Conservation (phyloP, 2,888 invertebrate genomes). For the Orgyia antiqua region DNA sequence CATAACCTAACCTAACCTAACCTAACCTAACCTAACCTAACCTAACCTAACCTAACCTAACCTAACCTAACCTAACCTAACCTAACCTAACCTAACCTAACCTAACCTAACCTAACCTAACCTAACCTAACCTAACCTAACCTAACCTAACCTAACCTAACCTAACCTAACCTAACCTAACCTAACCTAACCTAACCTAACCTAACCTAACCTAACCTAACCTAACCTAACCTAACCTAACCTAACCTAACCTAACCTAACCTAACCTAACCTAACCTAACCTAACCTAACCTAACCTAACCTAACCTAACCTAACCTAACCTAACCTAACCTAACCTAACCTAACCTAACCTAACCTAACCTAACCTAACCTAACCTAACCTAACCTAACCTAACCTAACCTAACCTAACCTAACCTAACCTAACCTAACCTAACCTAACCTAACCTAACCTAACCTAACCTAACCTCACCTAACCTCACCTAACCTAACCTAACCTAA, state of each 20-base stretch:
- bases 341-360: slow-evolving; percentile 12
- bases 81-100: slow-evolving; percentile 7
- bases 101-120: slow-evolving; percentile 9
- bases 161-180: slow-evolving; percentile 11
- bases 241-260: slow-evolving; percentile 9
- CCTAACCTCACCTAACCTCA: slow-evolving; percentile 19
- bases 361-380: slow-evolving; percentile 9
- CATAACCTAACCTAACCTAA: too few species aligned
- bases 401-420: slow-evolving; percentile 13
- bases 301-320: slow-evolving; percentile 11
- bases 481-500: slow-evolving; percentile 20
- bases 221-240: slow-evolving; percentile 10
- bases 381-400: slow-evolving; percentile 13
- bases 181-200: slow-evolving; percentile 10
- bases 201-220: slow-evolving; percentile 6
- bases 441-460: slow-evolving; percentile 9
- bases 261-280: slow-evolving; percentile 12
- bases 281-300: slow-evolving; percentile 14
- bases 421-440: slow-evolving; percentile 15
- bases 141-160: slow-evolving; percentile 11
- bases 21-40: slow-evolving; percentile 11
- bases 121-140: slow-evolving; percentile 7
- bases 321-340: slow-evolving; percentile 11
- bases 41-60: slow-evolving; percentile 11
- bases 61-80: slow-evolving; percentile 12